Conservation (phyloP, 2,113 vertebrate genomes). For the Sebastes fasciatus region DNA sequence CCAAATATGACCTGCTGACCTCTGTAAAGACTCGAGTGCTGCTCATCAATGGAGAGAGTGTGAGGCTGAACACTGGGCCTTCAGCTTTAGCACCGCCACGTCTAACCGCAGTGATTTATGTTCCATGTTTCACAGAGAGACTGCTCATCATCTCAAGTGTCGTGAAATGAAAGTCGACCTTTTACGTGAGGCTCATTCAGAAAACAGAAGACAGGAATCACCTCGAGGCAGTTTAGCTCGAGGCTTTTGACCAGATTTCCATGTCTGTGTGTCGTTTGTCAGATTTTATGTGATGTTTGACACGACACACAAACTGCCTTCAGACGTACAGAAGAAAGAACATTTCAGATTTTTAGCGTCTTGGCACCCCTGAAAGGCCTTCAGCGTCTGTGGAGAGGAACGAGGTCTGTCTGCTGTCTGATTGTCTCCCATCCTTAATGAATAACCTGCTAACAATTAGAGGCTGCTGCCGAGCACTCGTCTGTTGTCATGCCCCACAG, state of each 20-base stretch:
- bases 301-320: constrained; percentile 12
- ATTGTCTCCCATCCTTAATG: constrained; percentile 56
- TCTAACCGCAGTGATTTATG: constrained; percentile 38
- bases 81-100: constrained; percentile 27
- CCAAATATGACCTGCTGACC: constrained; percentile 64
- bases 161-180: constrained; percentile 32
- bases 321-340: neutral
- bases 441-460: constrained; percentile 71
- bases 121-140: constrained; percentile 4
- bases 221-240: neutral
- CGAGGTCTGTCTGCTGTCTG: constrained; percentile 21
- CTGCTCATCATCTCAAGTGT: constrained; percentile 8
- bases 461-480: constrained; percentile 39
- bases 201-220: constrained; percentile 22
- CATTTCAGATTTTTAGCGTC: constrained; percentile 26
- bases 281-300: constrained; percentile 6
- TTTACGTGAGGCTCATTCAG: constrained; percentile 1
- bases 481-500: constrained; percentile 44
- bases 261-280: neutral
- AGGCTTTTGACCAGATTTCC: constrained; percentile 12
- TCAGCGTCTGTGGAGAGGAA: constrained; percentile 16
- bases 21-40: constrained; percentile 26
- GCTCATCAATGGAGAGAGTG: constrained; percentile 69
- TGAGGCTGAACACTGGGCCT: constrained; percentile 60
- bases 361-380: constrained; percentile 28